Percentiles rank a stretch among this genome's conserved stretches.
These are phyloP conservation scores for Aurelia aurita DNA, from an alignment of 30 jellyfish, hydroid and myxozoan species.

Conservation along the genomic window DNA sequence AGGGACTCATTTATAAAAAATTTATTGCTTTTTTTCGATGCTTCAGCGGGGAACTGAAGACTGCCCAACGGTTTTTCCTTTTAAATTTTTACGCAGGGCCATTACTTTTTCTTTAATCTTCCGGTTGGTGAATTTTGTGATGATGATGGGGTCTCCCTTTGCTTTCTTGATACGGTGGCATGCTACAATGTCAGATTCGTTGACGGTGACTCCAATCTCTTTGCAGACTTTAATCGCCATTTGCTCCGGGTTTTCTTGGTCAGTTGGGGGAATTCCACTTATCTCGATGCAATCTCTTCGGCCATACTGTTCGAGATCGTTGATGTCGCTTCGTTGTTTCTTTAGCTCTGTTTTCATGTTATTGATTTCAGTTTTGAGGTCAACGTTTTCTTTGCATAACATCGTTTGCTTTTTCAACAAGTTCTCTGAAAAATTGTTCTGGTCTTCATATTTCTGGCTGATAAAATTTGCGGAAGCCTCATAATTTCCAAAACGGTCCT, in stretches of 20 bases:
- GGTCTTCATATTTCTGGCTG: too few relatives aligned
- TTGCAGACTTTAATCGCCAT: neutral
- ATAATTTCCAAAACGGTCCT: too few relatives aligned
- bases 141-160: conserved; percentile 15
- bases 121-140: neutral
- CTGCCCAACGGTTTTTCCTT: neutral
- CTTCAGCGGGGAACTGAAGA: neutral
- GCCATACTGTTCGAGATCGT: conserved; percentile 33
- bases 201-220: conserved; percentile 14
- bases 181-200: neutral
- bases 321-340: neutral
- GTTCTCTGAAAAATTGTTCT: too few relatives aligned
- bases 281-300: conserved; percentile 3
- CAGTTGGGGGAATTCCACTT: conserved; percentile 3
- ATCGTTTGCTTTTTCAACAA: too few relatives aligned
- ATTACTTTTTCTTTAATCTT: conserved; percentile 1
- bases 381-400: too few relatives aligned
- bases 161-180: conserved; percentile 4
- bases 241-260: conserved; percentile 13
- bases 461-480: too few relatives aligned
- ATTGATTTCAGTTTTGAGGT: too few relatives aligned
- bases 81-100: neutral
- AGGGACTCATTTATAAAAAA: neutral
- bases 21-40: neutral
- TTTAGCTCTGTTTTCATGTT: neutral